Conservation (phyloP, 2,113 vertebrate species). For the Panthera leo region DNA sequence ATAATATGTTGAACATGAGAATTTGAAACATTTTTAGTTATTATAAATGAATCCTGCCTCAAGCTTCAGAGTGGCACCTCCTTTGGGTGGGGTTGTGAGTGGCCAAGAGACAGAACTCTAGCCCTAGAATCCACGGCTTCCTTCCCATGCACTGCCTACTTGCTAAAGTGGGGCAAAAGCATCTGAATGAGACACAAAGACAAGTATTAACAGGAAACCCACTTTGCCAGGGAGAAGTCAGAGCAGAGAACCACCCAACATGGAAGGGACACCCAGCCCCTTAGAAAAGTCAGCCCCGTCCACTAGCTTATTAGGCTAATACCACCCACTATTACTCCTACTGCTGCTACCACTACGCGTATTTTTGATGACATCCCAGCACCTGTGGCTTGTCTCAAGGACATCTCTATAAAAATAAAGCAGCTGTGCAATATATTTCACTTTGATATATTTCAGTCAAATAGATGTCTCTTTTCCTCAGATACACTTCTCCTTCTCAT, state of each 20-base stretch:
- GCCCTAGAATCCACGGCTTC: background rate
- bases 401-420: background rate
- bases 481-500: background rate
- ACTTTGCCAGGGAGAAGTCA: background rate
- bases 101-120: background rate
- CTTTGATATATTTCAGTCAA: background rate
- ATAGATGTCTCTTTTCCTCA: background rate
- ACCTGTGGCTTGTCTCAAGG: background rate
- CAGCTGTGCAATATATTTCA: background rate
- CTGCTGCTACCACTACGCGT: background rate
- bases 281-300: background rate
- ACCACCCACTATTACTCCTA: background rate
- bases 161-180: background rate
- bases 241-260: background rate
- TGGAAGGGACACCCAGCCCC: background rate
- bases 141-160: background rate
- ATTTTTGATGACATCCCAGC: background rate
- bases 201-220: background rate
- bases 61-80: background rate
- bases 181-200: background rate
- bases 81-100: background rate
- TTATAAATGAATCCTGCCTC: background rate
- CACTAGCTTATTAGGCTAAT: accelerated
- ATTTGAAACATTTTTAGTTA: background rate
- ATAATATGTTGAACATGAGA: background rate